phyloP scores from a whole-genome alignment of 2,888 invertebrate species.

The Fabriciana adippe region DNA sequence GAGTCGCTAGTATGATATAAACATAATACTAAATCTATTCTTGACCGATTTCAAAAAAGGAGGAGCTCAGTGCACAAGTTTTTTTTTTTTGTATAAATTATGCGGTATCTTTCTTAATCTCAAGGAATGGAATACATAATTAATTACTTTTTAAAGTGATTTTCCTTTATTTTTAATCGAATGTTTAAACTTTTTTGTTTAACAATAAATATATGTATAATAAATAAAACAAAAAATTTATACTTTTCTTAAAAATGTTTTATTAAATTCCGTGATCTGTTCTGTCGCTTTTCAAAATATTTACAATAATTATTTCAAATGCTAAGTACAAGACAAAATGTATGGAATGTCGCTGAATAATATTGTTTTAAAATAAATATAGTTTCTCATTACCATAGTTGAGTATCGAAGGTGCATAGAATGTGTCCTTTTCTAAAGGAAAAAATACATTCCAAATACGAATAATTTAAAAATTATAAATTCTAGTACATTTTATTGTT shows the following conservation, averaged over 20 bases:
- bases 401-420: conserved; percentile 21
- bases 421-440: conserved; percentile 19
- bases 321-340: conserved; percentile 63
- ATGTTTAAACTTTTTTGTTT: neutral
- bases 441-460: neutral
- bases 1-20: too few species aligned
- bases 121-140: too few species aligned
- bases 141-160: too few species aligned
- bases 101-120: too few species aligned
- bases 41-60: too few species aligned
- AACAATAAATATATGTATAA: neutral
- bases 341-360: conserved; percentile 49
- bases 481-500: too few species aligned
- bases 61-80: too few species aligned
- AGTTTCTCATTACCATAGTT: conserved; percentile 17
- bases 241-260: conserved; percentile 56
- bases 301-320: conserved; percentile 70
- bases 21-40: too few species aligned
- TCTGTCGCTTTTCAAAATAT: conserved; percentile 61
- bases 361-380: conserved; percentile 33
- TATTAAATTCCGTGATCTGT: conserved; percentile 77
- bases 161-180: neutral
- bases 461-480: neutral
- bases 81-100: too few species aligned
- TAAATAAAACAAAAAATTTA: conserved; percentile 6